Conservation (phyloP, 2,888 invertebrate species). For the Microplitis deprimator region DNA sequence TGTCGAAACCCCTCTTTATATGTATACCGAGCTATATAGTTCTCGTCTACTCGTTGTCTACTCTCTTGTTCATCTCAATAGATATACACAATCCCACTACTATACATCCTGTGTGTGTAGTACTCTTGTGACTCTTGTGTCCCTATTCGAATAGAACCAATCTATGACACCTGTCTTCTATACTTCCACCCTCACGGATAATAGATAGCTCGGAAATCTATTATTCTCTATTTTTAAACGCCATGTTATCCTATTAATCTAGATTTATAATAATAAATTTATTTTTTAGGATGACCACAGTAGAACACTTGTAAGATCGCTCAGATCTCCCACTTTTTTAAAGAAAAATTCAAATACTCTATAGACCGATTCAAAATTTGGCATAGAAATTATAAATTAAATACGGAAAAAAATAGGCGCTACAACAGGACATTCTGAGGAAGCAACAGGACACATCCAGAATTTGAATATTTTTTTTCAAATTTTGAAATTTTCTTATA, state of each 20-base stretch:
- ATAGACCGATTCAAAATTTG: no score
- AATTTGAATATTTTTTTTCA: no score
- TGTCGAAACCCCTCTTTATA: slow-evolving; percentile 45
- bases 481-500: no score
- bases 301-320: no score
- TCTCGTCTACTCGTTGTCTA: slow-evolving; percentile 17
- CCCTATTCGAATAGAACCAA: slow-evolving; percentile 11
- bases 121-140: background rate
- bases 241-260: background rate
- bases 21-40: slow-evolving; percentile 8
- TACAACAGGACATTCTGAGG: no score
- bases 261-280: no score
- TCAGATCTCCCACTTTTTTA: no score
- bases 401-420: no score
- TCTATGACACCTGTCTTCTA: slow-evolving; percentile 30
- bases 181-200: slow-evolving; percentile 29
- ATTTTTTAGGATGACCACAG: no score
- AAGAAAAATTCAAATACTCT: no score
- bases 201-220: background rate
- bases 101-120: background rate
- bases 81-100: slow-evolving; percentile 8
- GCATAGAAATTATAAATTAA: no score
- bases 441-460: no score
- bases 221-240: background rate
- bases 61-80: slow-evolving; percentile 29